Evolutionary conservation across 2,113 vertebrate species (phyloP), one percentile per base, ranked within the genome.

Genomic region (Erpornis zantholeuca): DNA sequence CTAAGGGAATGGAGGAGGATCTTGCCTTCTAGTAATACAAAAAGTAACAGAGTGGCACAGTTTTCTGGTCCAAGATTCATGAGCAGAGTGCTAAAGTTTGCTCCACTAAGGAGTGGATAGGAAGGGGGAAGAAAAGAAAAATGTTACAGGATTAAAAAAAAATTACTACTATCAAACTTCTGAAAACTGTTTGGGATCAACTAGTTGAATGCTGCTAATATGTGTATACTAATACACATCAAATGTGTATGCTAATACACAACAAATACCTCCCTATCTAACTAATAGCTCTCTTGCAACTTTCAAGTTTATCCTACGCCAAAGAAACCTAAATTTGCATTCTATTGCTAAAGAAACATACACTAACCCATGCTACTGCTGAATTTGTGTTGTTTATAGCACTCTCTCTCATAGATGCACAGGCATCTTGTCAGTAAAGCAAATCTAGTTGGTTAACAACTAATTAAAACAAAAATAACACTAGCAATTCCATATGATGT

Each of bases 1-100:
- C 99, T 97, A 42, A 99, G 99, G 29, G 99, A 99, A 97, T 99
- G 99, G 49, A 99, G 98, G 66, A 99, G 98, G 92, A 99, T 99
- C 96, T 99, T 99, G 97, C 96, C 99, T 97, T 99, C 99, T 92
- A 99, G 97, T 72, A 99, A 97, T 44, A 99, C 98, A 90, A 99
- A 99, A 94, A 99, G 98, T 86, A 99, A 98, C 91, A 99, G 95
- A 4, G 98, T 99, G 78, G 99, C 99, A 92, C 99, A 99, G 97
- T 99, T 99, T 97, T 99, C 99, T 3, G 99, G 97, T 91, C 99
- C 99, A 97, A 99, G 98, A 88, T 99, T 99, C 98, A 98, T 98
- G 76, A 99, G 98, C 96, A 99, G 98, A 36, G 99, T 99, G 94
- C 99, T 98, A 36, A 99, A 99, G 97, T 99, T 98, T 63, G 99